Base-by-base conservation (phyloP, 2,888 invertebrate genomes). In the Apamea monoglypha region DNA sequence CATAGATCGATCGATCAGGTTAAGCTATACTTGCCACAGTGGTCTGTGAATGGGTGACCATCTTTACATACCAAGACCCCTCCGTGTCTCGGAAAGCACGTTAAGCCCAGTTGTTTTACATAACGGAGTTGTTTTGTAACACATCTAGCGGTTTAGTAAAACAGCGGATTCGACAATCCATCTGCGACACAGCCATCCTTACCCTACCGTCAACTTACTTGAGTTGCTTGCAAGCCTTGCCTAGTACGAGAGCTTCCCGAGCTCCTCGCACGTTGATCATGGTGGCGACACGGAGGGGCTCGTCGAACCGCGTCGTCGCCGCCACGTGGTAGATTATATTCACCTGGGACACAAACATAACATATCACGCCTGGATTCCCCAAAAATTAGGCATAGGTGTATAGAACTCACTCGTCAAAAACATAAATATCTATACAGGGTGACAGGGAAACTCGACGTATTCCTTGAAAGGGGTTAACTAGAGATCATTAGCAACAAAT, bases 201-300 rank as follows among this genome's bases (percentile, higher is more conserved):
- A 6, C 8, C 0, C 8, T 53, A 21, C 6, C 21, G 56, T 21
- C 36, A 67, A 85, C 89, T 86, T 68, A 91, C 91, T 77, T 87
- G 70, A 99, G 96, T 44, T 98, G 97, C 90, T 98, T 98, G 91
- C 98, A 97, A 78, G 97, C 97, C 90, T 97, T 98, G 81, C 98
- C 99, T 76, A 99, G 94, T 1, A 98, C 97, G 71, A 99, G 92
- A 96, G 99, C 98, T 82, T 98, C 97, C 92, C 98, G 98, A 0
- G 99, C 99, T 21, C 99, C 99, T 61, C 98, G 97, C 0, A 99
- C 98, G 93, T 99, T 99, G 94, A 99, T 97, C 77, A 98, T 95
- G 1, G 99, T 98, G 0, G 99, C 98, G 77, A 97, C 97, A 90
- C 98, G 98, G 40, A 99, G 96, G 0, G 97, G 97, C 92, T 99